Evolutionary conservation across 2,888 invertebrate species (phyloP), one percentile per base, ranked within the genome.

Genomic region (Stenodema calcarata): DNA sequence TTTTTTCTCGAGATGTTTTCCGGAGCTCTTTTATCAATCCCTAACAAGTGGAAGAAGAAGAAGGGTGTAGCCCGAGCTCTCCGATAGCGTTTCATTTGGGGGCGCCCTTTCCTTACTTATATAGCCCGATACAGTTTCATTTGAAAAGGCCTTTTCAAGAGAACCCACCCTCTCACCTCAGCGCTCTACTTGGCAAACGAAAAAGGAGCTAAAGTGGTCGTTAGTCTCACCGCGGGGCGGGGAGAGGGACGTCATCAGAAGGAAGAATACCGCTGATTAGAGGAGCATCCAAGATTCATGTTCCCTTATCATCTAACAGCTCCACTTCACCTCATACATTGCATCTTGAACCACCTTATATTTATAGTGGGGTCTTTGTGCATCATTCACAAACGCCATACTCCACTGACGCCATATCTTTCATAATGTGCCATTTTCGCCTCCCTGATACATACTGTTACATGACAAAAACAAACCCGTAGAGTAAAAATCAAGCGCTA

Each of bases 71-170:
- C 42, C 35, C n/a, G 35, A 23, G 42, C 42, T 16, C 44, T 23
- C 41, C 62, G 82, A 82, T 82, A 82, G 82, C 82, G 82, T 82
- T 82, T 82, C 82, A 82, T 82, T 70, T 82, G 69, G 28, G 62
- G 44, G 78, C 44, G 30, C 62, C 54, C 30, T 42, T 27, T 14
- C 73, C 73, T 78, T 50, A 69, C 82, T 62, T 70, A 82, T 70
- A 82, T 42, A 82, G 82, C 82, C 62, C 27, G 82, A 82, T 82
- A 82, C 82, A 69, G 82, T 82, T 82, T 82, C 82, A 82, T 82
- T 82, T 70, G 82, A 82, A 82, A 82, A 47, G 70, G 70, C 27
- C 18, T 23, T 35, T 42, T 70, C 82, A 62, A 35, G 62, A 62
- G 62, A 62, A 11, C 16, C 27, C 27, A 6, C 70, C 70, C 28